These are phyloP conservation scores for Selenia dentaria DNA, from an alignment of 2,888 invertebrate species.

Conservation along the genomic window DNA sequence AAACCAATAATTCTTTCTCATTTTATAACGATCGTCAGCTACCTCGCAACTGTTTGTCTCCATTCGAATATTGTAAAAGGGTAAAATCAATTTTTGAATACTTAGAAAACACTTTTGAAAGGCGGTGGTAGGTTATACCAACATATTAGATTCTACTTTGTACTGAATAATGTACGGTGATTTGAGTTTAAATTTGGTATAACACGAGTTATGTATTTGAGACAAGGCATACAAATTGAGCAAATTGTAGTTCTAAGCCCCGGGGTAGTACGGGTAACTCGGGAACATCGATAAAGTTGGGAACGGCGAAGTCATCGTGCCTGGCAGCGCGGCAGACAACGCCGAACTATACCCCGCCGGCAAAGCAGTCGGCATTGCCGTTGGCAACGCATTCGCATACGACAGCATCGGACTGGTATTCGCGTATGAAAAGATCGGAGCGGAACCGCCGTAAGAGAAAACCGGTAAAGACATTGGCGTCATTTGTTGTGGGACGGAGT, in stretches of 20 bases:
- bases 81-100: too few species aligned
- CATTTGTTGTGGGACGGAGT: conserved; percentile 67
- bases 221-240: too few species aligned
- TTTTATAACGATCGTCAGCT: too few species aligned
- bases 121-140: too few species aligned
- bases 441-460: conserved; percentile 78
- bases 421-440: conserved; percentile 75
- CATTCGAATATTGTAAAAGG: too few species aligned
- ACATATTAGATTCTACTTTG: too few species aligned
- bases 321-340: conserved; percentile 57
- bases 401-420: conserved; percentile 65
- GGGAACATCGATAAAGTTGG: conserved; percentile 67
- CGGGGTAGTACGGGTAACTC: conserved; percentile 56
- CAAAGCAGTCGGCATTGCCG: conserved; percentile 56
- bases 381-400: conserved; percentile 57
- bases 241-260: conserved; percentile 21
- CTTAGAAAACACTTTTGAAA: too few species aligned
- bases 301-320: conserved; percentile 54
- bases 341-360: conserved; percentile 67
- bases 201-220: too few species aligned
- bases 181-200: too few species aligned
- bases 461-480: conserved; percentile 73
- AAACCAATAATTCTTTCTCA: too few species aligned
- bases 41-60: too few species aligned
- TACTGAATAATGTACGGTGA: too few species aligned